A percentile compares a stretch with the other conserved stretches of the same genome.
These are phyloP conservation scores for Cyclophora punctaria DNA, from an alignment of 2,888 invertebrate genomes.

Conservation along the genomic window DNA sequence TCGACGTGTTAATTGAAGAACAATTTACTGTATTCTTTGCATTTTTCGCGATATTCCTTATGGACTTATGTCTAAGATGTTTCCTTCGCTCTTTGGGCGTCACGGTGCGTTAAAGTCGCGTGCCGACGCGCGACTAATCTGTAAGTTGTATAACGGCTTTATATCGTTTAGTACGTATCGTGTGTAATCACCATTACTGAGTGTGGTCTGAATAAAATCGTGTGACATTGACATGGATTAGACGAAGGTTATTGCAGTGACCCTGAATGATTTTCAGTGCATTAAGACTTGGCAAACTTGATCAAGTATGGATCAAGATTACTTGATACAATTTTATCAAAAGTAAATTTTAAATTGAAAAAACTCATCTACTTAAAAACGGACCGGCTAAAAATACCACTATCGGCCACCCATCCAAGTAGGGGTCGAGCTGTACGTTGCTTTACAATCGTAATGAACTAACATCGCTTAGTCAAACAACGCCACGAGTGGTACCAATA, in stretches of 20 bases:
- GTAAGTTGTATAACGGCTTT: conserved; percentile 43
- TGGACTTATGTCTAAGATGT: conserved; percentile 21
- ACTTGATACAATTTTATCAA: no score
- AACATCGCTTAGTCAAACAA: no score
- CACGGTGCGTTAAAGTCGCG: conserved; percentile 51
- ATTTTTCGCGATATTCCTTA: conserved; percentile 8
- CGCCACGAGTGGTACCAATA: no score
- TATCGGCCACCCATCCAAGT: no score
- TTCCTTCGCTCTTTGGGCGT: conserved; percentile 32
- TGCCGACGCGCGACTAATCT: conserved; percentile 53
- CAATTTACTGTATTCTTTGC: conserved; percentile 23
- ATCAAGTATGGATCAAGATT: no score
- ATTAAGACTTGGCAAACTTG: background rate
- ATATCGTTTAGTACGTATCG: conserved; percentile 32
- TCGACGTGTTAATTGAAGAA: conserved; percentile 23
- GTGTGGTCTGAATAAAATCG: conserved; percentile 29
- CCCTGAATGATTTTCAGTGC: conserved; percentile 12
- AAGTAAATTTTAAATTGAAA: no score
- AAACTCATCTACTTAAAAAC: no score
- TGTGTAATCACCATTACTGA: conserved; percentile 47
- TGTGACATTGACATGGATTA: conserved; percentile 42
- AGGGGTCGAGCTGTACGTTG: no score
- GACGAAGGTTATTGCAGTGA: conserved; percentile 25
- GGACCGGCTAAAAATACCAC: no score
- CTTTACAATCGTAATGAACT: no score